These are phyloP conservation scores for Panurus biarmicus DNA, from an alignment of 2,113 vertebrate species.

Conservation along the genomic window DNA sequence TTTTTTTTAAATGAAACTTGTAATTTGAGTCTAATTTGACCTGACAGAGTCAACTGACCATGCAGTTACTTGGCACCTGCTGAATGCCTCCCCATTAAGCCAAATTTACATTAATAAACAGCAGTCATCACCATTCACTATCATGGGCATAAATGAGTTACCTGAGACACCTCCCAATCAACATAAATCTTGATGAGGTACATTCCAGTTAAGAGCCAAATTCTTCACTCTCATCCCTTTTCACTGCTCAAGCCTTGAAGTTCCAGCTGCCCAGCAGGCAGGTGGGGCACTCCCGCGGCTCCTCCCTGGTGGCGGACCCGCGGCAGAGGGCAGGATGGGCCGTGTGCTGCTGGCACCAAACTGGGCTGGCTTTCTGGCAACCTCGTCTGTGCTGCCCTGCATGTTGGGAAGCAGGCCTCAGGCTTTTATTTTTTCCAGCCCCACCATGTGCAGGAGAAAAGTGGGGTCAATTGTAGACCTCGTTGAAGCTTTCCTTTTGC, in stretches of 20 bases:
- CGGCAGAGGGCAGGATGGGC: background rate
- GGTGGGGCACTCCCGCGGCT: rapidly evolving
- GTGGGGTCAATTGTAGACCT: background rate
- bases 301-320: background rate
- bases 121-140: constrained; percentile 39
- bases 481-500: background rate
- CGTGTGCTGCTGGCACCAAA: background rate
- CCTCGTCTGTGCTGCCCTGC: background rate
- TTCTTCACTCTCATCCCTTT: background rate
- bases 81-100: constrained; percentile 40
- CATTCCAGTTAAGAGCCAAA: background rate
- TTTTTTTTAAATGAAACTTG: background rate
- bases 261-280: background rate
- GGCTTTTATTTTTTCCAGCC: background rate
- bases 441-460: background rate
- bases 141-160: constrained; percentile 13
- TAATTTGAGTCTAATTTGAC: constrained; percentile 59
- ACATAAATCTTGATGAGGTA: background rate
- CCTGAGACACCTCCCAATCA: constrained; percentile 21
- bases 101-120: constrained; percentile 50
- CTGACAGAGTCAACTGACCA: constrained; percentile 61
- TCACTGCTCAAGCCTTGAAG: background rate
- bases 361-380: background rate
- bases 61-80: constrained; percentile 55
- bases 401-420: background rate